Conservation (phyloP, 2,888 invertebrate species). For the Tridacna crocea region DNA sequence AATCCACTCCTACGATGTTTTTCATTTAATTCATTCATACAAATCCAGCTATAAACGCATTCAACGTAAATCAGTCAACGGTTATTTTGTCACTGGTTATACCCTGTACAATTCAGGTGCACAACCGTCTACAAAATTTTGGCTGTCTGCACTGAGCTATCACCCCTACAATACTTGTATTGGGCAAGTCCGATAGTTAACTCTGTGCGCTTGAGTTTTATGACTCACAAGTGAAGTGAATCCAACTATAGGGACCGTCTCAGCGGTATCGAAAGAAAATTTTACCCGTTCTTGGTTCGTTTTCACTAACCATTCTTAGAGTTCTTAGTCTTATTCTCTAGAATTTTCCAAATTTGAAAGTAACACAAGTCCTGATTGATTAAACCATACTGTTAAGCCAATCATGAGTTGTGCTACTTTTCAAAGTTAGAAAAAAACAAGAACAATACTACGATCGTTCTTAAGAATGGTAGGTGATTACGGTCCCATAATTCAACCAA, state of each 20-base stretch:
- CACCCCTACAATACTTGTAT: constrained; percentile 14
- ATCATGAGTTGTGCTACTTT: no score
- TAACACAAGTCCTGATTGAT: no score
- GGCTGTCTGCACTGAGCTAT: constrained; percentile 14
- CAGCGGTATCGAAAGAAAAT: background rate
- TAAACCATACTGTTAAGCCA: no score
- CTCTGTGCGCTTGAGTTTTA: constrained; percentile 6
- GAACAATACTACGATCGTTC: background rate
- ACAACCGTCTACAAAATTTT: constrained; percentile 25
- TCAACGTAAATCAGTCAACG: background rate
- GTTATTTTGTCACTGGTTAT: constrained; percentile 8
- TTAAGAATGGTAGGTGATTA: background rate
- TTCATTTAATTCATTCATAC: background rate
- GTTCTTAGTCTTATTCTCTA: no score
- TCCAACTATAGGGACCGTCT: constrained; percentile 1
- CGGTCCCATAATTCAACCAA: background rate
- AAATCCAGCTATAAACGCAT: no score
- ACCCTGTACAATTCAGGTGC: background rate
- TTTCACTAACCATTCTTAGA: no score
- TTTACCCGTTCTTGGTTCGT: no score
- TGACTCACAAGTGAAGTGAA: constrained; percentile 18
- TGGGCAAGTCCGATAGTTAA: constrained; percentile 15
- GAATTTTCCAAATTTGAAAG: no score
- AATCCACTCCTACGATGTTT: constrained; percentile 16
- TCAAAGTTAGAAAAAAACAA: background rate